A percentile compares a stretch with the other conserved stretches of the same genome.
Conservation (phyloP, 1,140 invertebrate genomes). For the Caenorhabditis brenneri region DNA sequence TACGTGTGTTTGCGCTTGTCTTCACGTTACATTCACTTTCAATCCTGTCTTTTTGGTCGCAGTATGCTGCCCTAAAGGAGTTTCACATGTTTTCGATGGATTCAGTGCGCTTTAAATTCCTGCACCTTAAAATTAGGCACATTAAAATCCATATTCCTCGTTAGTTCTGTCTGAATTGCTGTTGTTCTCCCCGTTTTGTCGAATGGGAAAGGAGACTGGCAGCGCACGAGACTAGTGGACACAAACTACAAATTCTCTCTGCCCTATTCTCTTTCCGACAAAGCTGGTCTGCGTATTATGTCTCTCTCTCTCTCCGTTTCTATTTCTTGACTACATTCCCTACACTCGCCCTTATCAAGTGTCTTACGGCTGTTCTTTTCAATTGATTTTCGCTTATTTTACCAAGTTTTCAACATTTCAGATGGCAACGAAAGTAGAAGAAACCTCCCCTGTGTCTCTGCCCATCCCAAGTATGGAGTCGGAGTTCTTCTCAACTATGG, state of each 20-base stretch:
- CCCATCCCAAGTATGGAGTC: not conserved
- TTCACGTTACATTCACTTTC: not conserved
- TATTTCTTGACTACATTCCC: not conserved
- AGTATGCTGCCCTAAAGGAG: not conserved
- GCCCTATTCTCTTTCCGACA: not conserved
- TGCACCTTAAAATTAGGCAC: not conserved
- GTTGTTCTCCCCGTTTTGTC: not conserved
- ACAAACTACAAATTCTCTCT: conserved; percentile 33
- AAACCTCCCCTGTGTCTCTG: not conserved
- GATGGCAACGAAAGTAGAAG: conserved; percentile 8
- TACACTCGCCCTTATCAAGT: conserved; percentile 13
- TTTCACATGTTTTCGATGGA: too few relatives aligned
- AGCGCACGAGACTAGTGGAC: not conserved
- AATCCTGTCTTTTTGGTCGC: not conserved
- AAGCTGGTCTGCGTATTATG: not conserved
- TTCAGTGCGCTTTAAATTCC: not conserved
- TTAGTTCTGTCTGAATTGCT: not conserved
- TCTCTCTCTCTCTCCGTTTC: too few relatives aligned
- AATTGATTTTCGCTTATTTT: not conserved
- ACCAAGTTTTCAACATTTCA: not conserved
- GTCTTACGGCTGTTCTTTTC: not conserved
- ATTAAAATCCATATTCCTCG: not conserved
- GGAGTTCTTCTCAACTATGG: too few relatives aligned
- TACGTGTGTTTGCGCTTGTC: not conserved
- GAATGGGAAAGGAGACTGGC: not conserved